These are phyloP conservation scores for Pogonomyrmex californicus DNA, from an alignment of 1,140 invertebrate genomes.

Conservation along the genomic window DNA sequence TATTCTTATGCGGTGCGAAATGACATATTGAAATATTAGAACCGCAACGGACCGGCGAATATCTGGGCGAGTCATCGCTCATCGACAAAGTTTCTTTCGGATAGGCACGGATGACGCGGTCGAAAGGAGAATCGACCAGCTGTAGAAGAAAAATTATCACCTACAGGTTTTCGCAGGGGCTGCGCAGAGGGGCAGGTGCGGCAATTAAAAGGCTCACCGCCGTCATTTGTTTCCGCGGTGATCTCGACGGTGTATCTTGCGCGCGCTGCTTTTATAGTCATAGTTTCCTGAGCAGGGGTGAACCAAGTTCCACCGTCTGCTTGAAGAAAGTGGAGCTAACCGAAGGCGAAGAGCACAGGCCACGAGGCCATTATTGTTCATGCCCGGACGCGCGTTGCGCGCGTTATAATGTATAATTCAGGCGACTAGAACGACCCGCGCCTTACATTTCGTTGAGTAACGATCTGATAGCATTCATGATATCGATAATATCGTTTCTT, in stretches of 20 bases:
- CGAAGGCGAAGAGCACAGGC: conserved; percentile 46
- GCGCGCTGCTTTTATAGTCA: conserved; percentile 76
- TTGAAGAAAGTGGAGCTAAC: conserved; percentile 51
- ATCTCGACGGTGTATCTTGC: conserved; percentile 78
- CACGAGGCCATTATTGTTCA: conserved; percentile 66
- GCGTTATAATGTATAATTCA: conserved; percentile 69
- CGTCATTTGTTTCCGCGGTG: conserved; percentile 80
- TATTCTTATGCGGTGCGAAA: conserved; percentile 1
- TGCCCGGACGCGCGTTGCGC: conserved; percentile 52
- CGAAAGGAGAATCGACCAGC: conserved; percentile 74
- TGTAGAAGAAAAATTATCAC: conserved; percentile 78
- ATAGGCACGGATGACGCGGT: conserved; percentile 66
- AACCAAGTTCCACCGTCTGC: conserved; percentile 40
- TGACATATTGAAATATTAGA: conserved; percentile 33
- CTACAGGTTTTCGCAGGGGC: conserved; percentile 66
- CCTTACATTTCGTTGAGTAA: conserved; percentile 59
- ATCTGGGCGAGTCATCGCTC: conserved; percentile 51
- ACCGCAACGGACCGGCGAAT: not conserved
- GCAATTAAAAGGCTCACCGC: conserved; percentile 80
- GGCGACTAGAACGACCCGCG: conserved; percentile 36
- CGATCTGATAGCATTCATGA: conserved; percentile 67
- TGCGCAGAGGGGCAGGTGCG: conserved; percentile 70
- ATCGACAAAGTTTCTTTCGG: conserved; percentile 34
- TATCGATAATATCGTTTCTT: conserved; percentile 72
- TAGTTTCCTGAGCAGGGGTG: conserved; percentile 69